These are phyloP conservation scores for Drepana falcataria DNA, from an alignment of 2,888 invertebrate genomes.

Conservation along the genomic window DNA sequence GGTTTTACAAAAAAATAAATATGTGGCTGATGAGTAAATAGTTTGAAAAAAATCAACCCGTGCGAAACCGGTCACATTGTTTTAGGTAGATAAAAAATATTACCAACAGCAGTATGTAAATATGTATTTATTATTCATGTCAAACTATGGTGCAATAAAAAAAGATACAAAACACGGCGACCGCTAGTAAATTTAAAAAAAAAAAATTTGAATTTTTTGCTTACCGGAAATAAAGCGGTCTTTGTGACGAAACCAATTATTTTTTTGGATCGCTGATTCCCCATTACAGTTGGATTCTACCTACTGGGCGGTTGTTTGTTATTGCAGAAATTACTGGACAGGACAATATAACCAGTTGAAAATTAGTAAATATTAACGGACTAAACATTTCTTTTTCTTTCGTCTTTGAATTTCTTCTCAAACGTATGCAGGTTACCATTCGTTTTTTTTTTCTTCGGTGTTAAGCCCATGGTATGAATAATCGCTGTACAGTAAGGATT, in stretches of 20 bases:
- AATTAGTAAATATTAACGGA: not conserved
- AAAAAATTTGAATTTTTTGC: conserved; percentile 39
- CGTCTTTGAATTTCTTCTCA: no score
- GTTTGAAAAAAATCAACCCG: no score
- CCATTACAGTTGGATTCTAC: conserved; percentile 55
- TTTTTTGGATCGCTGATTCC: conserved; percentile 65
- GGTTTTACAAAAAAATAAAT: no score
- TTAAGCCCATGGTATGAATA: no score
- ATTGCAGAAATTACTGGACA: conserved; percentile 35
- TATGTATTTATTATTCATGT: not conserved
- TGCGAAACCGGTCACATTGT: no score
- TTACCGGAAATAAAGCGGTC: conserved; percentile 51
- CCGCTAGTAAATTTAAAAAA: conserved; percentile 9
- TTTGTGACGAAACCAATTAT: conserved; percentile 66
- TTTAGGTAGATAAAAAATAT: no score
- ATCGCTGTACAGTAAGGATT: no score
- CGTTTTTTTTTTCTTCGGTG: no score
- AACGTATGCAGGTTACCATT: no score
- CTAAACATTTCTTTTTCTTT: no score
- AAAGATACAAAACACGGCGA: conserved; percentile 3
- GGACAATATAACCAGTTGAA: not conserved
- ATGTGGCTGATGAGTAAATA: no score
- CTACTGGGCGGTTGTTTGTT: conserved; percentile 42
- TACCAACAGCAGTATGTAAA: no score
- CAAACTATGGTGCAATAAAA: not conserved